A percentile compares a stretch with the other conserved stretches of the same genome.
phyloP scores from a whole-genome alignment of 2,888 invertebrate genomes.

The Euzophera pinguis region DNA sequence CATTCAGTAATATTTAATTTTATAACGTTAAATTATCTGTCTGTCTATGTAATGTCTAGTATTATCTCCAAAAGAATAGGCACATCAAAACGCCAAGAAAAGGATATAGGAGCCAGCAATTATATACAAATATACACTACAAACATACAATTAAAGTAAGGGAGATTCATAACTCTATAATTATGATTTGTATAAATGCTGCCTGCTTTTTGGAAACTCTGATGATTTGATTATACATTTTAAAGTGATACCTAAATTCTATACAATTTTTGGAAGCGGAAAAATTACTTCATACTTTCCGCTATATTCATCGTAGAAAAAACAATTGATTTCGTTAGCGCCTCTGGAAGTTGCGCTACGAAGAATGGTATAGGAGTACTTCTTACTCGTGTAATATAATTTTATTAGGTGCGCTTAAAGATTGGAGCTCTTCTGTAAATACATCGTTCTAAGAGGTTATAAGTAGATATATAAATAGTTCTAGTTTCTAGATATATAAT shows the following conservation, averaged over 20 bases:
- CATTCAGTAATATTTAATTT: conserved; percentile 3
- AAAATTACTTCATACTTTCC: too few relatives aligned
- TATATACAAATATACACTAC: neutral
- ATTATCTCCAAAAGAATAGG: conserved; percentile 4
- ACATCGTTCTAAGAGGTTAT: too few relatives aligned
- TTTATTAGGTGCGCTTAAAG: too few relatives aligned
- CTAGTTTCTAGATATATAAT: too few relatives aligned
- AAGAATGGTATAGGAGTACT: too few relatives aligned
- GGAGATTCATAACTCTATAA: conserved; percentile 7
- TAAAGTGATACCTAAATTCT: neutral
- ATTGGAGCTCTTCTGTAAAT: too few relatives aligned
- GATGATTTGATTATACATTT: neutral
- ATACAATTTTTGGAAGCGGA: too few relatives aligned
- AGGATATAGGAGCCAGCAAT: neutral
- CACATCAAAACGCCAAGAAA: conserved; percentile 2
- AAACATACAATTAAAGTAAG: conserved; percentile 4
- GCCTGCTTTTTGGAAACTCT: conserved; percentile 3
- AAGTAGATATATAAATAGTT: too few relatives aligned
- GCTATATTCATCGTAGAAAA: too few relatives aligned
- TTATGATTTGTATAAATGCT: conserved; percentile 4
- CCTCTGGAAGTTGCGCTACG: too few relatives aligned
- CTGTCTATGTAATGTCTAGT: neutral
- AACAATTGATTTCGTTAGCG: too few relatives aligned
- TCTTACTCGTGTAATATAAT: too few relatives aligned
- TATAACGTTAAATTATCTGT: neutral